A percentile compares a stretch with the other conserved stretches of the same genome.
Evolutionary conservation across 2,888 invertebrate species (phyloP).

Genomic region (Pachliopta kotzebuea): DNA sequence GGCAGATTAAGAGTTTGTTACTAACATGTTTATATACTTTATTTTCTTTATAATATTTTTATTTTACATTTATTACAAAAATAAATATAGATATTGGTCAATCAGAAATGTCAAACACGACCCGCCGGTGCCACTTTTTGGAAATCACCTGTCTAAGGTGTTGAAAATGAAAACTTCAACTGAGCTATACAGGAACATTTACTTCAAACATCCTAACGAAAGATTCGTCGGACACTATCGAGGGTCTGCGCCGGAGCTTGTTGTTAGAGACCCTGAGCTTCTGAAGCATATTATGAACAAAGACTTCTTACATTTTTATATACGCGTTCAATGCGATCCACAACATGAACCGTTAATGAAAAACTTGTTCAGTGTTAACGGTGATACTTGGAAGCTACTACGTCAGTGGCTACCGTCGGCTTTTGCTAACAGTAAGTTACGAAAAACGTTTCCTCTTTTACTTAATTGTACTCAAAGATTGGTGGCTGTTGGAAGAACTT

Average conservation of each 20-base stretch:
- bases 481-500: conserved; percentile 34
- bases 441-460: conserved; percentile 63
- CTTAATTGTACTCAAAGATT: conserved; percentile 57
- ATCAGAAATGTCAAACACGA: conserved; percentile 50
- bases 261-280: conserved; percentile 56
- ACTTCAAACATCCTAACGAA: conserved; percentile 54
- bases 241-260: conserved; percentile 51
- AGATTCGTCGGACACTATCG: conserved; percentile 59
- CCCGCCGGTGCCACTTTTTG: conserved; percentile 47
- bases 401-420: conserved; percentile 60
- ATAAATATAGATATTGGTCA: conserved; percentile 48
- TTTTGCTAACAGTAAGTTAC: conserved; percentile 60
- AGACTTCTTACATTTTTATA: conserved; percentile 55
- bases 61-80: conserved; percentile 18
- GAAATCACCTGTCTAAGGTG: conserved; percentile 43
- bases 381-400: conserved; percentile 59
- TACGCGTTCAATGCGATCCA: conserved; percentile 44
- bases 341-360: conserved; percentile 47
- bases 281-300: conserved; percentile 47
- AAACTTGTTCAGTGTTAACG: conserved; percentile 56
- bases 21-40: background rate
- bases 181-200: conserved; percentile 43
- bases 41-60: background rate
- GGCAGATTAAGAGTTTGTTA: background rate
- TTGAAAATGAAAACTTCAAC: conserved; percentile 38